phyloP scores from a whole-genome alignment of 2,797 vertebrate species.

The Coccyzus lansbergi region DNA sequence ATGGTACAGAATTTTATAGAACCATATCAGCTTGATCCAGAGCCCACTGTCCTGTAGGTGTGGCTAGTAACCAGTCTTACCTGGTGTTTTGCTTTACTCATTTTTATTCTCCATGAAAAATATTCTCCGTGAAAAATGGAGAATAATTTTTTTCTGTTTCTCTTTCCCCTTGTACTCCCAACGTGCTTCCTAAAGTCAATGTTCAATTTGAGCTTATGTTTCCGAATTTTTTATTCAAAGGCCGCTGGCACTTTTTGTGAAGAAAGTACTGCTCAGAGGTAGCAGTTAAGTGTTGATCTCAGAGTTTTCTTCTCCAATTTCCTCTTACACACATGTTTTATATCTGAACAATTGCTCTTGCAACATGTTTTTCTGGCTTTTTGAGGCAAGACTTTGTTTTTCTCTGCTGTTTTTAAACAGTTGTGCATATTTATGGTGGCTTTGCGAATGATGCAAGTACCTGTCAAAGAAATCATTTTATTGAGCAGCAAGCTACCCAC shows the following conservation, averaged over 20 bases:
- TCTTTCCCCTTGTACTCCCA: fast-evolving
- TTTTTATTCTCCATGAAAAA: neutral
- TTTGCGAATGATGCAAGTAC: neutral
- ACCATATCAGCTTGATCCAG: neutral
- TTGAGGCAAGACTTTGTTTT: neutral
- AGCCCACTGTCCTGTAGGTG: fast-evolving
- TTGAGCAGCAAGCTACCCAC: slow-evolving; percentile 1
- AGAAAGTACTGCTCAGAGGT: neutral
- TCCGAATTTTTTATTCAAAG: neutral
- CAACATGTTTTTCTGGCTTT: neutral
- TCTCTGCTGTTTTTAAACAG: neutral
- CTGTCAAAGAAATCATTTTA: slow-evolving; percentile 8
- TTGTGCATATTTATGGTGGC: neutral
- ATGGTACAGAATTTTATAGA: neutral
- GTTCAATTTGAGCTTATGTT: neutral
- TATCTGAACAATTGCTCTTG: neutral
- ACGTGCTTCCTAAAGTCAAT: neutral
- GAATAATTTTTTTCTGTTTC: neutral
- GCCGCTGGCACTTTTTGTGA: neutral
- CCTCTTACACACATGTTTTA: neutral
- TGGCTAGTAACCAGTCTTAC: neutral
- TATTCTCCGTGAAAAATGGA: fast-evolving
- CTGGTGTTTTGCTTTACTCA: neutral
- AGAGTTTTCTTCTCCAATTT: neutral
- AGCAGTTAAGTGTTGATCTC: neutral